phyloP scores from a whole-genome alignment of 2,113 vertebrate species.

The Cairina moschata region DNA sequence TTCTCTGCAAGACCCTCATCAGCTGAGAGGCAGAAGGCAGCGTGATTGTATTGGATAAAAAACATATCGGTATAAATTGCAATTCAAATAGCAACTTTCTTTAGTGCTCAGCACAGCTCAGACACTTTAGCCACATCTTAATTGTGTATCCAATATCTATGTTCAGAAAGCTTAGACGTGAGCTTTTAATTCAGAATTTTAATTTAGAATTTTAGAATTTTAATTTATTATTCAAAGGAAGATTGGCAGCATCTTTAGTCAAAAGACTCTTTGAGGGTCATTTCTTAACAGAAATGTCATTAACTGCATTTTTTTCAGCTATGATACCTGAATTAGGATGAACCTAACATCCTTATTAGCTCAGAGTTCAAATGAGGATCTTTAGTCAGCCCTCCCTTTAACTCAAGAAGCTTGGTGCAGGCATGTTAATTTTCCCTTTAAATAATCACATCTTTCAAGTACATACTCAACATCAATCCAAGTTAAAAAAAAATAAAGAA shows the following conservation, averaged over 20 bases:
- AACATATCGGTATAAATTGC: not conserved
- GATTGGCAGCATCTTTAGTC: not conserved
- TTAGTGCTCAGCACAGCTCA: not conserved
- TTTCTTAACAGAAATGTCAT: not conserved
- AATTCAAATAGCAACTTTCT: not conserved
- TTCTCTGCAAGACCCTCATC: not conserved
- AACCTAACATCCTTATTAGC: not conserved
- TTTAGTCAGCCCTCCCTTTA: not conserved
- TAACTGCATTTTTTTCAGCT: not conserved
- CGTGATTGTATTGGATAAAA: not conserved
- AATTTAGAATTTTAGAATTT: not conserved
- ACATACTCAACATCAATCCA: not conserved
- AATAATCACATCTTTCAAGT: not conserved
- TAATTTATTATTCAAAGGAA: not conserved
- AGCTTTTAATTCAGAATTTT: not conserved
- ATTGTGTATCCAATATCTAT: fast-evolving
- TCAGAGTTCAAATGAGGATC: not conserved
- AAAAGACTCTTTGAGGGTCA: not conserved
- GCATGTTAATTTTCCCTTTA: not conserved
- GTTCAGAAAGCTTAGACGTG: not conserved
- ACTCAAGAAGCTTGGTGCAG: not conserved
- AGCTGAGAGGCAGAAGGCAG: not conserved
- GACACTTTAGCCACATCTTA: not conserved
- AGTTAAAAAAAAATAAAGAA: not conserved
- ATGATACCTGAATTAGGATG: not conserved